Evolutionary conservation across 2,797 vertebrate genomes (phyloP).

Genomic region (Chiloscyllium punctatum): DNA sequence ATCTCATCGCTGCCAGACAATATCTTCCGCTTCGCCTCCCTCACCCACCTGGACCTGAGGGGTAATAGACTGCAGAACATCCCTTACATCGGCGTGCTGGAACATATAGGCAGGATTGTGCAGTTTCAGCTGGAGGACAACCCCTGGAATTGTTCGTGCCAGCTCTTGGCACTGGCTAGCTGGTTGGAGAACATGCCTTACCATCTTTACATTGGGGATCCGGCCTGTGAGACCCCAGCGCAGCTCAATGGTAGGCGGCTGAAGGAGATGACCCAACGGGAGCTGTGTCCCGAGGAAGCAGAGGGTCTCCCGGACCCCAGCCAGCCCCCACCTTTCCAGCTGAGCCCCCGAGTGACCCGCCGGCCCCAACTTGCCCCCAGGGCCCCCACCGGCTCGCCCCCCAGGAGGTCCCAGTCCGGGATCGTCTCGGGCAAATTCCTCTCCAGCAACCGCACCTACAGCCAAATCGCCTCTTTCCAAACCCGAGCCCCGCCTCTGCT

Average conservation of each 20-base stretch:
- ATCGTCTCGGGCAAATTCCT: constrained; percentile 85
- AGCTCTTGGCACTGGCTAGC: constrained; percentile 88
- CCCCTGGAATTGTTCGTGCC: constrained; percentile 98
- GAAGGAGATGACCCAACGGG: constrained; percentile 94
- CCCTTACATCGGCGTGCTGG: constrained; percentile 91
- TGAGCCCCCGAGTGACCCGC: constrained; percentile 66
- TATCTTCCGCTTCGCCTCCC: constrained; percentile 95
- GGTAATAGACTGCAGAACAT: constrained; percentile 96
- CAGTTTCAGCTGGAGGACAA: constrained; percentile 96
- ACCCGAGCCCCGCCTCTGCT: constrained; percentile 80
- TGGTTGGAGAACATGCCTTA: constrained; percentile 99
- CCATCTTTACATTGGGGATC: constrained; percentile 95
- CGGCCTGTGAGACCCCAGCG: constrained; percentile 91
- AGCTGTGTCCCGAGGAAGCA: constrained; percentile 89
- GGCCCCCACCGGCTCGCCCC: constrained; percentile 77
- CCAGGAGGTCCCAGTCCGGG: constrained; percentile 76
- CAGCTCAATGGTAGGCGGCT: constrained; percentile 89
- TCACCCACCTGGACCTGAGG: constrained; percentile 96
- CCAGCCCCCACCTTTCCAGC: constrained; percentile 69
- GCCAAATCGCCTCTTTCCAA: constrained; percentile 85
- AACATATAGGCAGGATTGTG: constrained; percentile 92
- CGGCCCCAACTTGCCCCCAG: constrained; percentile 71
- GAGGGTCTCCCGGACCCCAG: constrained; percentile 87
- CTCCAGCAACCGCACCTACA: constrained; percentile 71
- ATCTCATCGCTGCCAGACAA: constrained; percentile 92